Evolutionary conservation across 1,140 invertebrate species (phyloP), one percentile per base, ranked within the genome.

Genomic region (Zaprionus inermis): DNA sequence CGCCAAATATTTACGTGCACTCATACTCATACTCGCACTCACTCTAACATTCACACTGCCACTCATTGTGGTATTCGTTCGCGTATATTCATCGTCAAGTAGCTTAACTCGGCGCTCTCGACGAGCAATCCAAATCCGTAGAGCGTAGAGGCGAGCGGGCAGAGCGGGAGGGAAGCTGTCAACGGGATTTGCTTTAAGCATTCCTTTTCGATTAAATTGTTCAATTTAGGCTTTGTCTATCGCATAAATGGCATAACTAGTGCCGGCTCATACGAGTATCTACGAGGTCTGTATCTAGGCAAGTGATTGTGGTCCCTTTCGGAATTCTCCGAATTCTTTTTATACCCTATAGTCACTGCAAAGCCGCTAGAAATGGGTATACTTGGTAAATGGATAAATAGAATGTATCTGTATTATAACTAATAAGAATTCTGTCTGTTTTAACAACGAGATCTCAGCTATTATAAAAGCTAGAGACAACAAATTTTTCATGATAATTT

Each of bases 1-100:
- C 64, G 63, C 68, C 61, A 73, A 55, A 79, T 78, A 74, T 66
- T 56, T 51, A 58, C 55, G 46, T 54, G 18, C 24, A 56, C n/a
- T 46, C 44, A 46, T 16, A 20, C 18, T 16, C 41, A 38, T 18
- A 20, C 7, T 41, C 22, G 24, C 12, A 51, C 18, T 20, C 10
- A 52, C 22, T 24, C 18, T 22, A 7, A 5, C 22, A 24, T n/a
- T 44, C 41, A n/a, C 41, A 16, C 16, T 18, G n/a, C 7, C 41
- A 46, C 41, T 46, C 41, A 18, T 16, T 46, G n/a, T 11, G 41
- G 41, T 46, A 16, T 46, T 46, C 16, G 11, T 38, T 38, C 36
- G 36, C 36, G 14, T 14, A 38, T 57, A 66, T 61, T 65, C 54
- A 72, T 22, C 56, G 16, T 56, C 12, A 58, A 52, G 44, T 49